Evolutionary conservation across 2,888 invertebrate species (phyloP), one percentile per base, ranked within the genome.

Genomic region (Drosophila rellima): DNA sequence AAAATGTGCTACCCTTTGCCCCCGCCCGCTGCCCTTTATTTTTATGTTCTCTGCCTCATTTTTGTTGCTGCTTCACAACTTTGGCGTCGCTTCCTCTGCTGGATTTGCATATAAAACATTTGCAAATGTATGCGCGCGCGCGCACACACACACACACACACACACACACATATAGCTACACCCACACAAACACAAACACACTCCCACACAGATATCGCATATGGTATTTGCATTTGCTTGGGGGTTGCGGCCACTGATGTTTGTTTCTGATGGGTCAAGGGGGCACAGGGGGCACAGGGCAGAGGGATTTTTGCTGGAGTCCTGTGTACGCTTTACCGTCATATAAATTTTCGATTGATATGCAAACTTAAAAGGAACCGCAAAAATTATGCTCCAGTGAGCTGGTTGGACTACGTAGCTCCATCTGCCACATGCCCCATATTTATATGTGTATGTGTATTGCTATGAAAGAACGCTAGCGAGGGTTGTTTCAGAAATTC

Each of bases 281-380:
- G 15, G 37, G 39, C n/a, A 7, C 10, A 3, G 17, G 10, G 17
- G 10, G 39, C n/a, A 17, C 1, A 33, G 18, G 31, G 33, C 13
- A 18, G 18, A 4, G 10, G 26, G 31, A 48, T 40, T 44, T 23
- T 17, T 15, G 18, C 20, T 8, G 60, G 42, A 50, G 55, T 64
- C 57, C 62, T 76, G 63, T 74, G 64, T 74, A 61, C 77, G 81
- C 80, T 73, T 81, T 74, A 74, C 77, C 87, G 75, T 84, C 82
- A 80, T 86, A 87, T 82, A 89, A 81, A 83, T 88, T 90, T 87
- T 90, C 88, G 89, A 91, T 91, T 91, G 90, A 90, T 91, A 90
- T 91, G 91, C 90, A 91, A 91, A 90, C 91, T 90, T 91, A 84
- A 91, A 90, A 90, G 86, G 88, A 80, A 90, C 90, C 90, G 87